Conservation (phyloP, 2,797 vertebrate genomes). For the Chromobotia macracanthus region DNA sequence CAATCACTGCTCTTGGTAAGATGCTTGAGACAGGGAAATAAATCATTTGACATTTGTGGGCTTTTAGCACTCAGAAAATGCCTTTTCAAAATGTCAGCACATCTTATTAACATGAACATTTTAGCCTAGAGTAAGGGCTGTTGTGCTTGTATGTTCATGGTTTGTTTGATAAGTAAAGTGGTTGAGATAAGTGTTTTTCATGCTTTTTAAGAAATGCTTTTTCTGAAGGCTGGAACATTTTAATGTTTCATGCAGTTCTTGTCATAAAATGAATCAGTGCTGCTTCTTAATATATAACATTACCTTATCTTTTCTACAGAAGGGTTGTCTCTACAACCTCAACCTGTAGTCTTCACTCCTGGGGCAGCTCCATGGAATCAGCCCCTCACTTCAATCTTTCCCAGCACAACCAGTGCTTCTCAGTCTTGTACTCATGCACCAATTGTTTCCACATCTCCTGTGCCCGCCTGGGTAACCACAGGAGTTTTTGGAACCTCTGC, state of each 20-base stretch:
- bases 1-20: constrained; percentile 82
- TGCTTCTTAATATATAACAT: not conserved
- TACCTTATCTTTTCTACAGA: constrained; percentile 65
- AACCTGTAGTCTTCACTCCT: constrained; percentile 36
- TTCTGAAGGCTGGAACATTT: not conserved
- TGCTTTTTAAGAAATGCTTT: not conserved
- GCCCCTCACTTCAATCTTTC: constrained; percentile 51
- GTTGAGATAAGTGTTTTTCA: not conserved
- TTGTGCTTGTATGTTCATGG: not conserved
- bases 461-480: constrained; percentile 73
- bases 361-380: constrained; percentile 46
- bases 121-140: not conserved
- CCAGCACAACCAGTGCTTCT: constrained; percentile 50
- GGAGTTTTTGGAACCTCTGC: constrained; percentile 65
- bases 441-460: constrained; percentile 76
- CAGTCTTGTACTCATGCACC: constrained; percentile 75
- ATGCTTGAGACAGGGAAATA: constrained; percentile 17
- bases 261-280: not conserved
- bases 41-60: constrained; percentile 33
- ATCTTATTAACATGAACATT: constrained; percentile 17
- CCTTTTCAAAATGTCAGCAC: constrained; percentile 36
- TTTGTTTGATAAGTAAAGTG: constrained; percentile 4
- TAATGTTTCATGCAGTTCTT: too few species aligned
- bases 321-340: constrained; percentile 61
- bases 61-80: constrained; percentile 14